Base-by-base conservation (phyloP, 1,140 invertebrate species). In the Drosophila melanogaster region DNA sequence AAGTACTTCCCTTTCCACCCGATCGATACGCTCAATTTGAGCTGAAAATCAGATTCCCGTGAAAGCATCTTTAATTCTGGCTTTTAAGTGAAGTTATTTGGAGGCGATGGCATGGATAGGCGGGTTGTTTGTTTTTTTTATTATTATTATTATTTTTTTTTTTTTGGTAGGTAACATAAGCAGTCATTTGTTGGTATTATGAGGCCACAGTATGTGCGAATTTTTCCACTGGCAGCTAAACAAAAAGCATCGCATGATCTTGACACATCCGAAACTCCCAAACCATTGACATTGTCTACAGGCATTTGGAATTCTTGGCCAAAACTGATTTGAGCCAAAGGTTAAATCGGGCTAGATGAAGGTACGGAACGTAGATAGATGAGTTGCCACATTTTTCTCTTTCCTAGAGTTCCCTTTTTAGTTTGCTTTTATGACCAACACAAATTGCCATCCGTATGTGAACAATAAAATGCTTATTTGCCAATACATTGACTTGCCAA, bases 1-100 rank as follows among this genome's bases (percentile, higher is more conserved):
- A 17, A 12, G 4, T 15, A 4, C 17, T 19, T 30, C 22, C 26
- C 30, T 43, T 61, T 46, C 40, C 38, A 38, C 62, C 7, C 17
- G 35, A 50, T 61, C 57, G 79, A 55, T 35, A 81, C 47, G 83
- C 78, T 77, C 81, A 85, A 85, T 85, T 85, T 81, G 56, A 53
- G 51, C 37, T 55, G 47, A 19, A 67, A 81, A 19, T 49, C 81
- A 86, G 76, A 85, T 61, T 74, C 66, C 73, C 81, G 78, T 85
- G 62, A 85, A 78, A 81, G 57, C 44, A 72, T 62, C 53, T 59
- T 49, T 64, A 60, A 57, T 79, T 60, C 49, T 61, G 50, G 24
- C 33, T 41, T 22, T 60, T 44, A 64, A 44, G 55, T 60, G 30
- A 26, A 44, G 55, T 19, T 46, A 60, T 54, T 62, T 22, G 37